phyloP scores from a whole-genome alignment of 2,888 invertebrate species.

The Apoda limacodes region DNA sequence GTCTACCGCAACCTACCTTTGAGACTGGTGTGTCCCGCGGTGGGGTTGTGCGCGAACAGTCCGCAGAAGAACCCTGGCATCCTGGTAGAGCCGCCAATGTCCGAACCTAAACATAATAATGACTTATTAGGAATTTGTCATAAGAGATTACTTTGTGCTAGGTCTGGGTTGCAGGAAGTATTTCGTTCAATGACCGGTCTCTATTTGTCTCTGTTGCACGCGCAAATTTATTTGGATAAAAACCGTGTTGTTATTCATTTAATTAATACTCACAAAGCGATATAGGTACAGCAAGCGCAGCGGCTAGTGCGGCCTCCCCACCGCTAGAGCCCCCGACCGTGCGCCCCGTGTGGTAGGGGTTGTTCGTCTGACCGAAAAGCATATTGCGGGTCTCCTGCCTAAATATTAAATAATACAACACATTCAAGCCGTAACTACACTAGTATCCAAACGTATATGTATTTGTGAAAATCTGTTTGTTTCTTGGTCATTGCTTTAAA shows the following conservation, averaged over 20 bases:
- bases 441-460: too few relatives aligned
- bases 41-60: constrained; percentile 87
- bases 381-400: constrained; percentile 89
- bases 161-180: background rate
- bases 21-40: constrained; percentile 66
- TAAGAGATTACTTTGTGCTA: too few relatives aligned
- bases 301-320: constrained; percentile 82
- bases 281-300: constrained; percentile 84
- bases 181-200: too few relatives aligned
- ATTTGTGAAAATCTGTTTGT: too few relatives aligned
- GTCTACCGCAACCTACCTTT: constrained; percentile 48
- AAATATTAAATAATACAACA: background rate
- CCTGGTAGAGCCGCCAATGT: constrained; percentile 97
- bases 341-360: constrained; percentile 89
- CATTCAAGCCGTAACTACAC: too few relatives aligned
- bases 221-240: constrained; percentile 3
- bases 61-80: constrained; percentile 94
- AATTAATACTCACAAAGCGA: constrained; percentile 79
- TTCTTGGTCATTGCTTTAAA: too few relatives aligned
- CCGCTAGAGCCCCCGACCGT: constrained; percentile 95
- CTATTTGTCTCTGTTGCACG: too few relatives aligned
- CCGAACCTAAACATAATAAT: constrained; percentile 75
- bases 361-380: constrained; percentile 88
- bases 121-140: too few relatives aligned
- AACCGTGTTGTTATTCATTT: background rate